A percentile compares a stretch with the other conserved stretches of the same genome.
Conservation (phyloP, 2,113 vertebrate species). For the Miniopterus natalensis region DNA sequence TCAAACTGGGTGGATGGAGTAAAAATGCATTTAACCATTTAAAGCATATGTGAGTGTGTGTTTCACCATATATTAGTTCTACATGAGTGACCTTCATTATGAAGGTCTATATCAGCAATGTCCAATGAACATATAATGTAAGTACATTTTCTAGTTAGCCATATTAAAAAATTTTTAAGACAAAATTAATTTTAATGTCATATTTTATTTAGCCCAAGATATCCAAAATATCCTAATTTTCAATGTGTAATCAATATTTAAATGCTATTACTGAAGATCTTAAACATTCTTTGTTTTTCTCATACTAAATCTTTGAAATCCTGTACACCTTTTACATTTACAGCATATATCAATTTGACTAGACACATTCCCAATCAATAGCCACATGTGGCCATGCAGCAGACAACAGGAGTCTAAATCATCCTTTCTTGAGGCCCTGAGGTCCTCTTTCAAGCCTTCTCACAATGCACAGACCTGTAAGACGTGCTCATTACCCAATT, state of each 20-base stretch:
- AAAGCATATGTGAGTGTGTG: neutral
- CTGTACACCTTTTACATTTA: neutral
- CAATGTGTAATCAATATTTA: slow-evolving; percentile 45
- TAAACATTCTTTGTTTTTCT: neutral
- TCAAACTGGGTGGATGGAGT: neutral
- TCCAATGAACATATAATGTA: neutral
- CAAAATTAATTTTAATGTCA: slow-evolving; percentile 51
- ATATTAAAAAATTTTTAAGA: neutral
- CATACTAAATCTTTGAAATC: slow-evolving; percentile 23
- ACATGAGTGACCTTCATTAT: neutral
- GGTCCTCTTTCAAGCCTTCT: neutral
- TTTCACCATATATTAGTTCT: neutral
- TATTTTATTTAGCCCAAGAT: slow-evolving; percentile 48
- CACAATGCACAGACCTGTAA: neutral
- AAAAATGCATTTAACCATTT: neutral
- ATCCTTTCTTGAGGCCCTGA: neutral
- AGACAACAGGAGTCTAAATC: neutral
- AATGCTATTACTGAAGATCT: slow-evolving; percentile 37
- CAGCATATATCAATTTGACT: neutral
- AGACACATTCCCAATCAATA: neutral
- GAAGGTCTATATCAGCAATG: neutral
- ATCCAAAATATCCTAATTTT: slow-evolving; percentile 52
- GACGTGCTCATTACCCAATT: neutral
- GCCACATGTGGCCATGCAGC: neutral
- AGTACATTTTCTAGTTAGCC: slow-evolving; percentile 36